A percentile compares a stretch with the other conserved stretches of the same genome.
These are phyloP conservation scores for Dipodomys ordii DNA, from an alignment of 2,113 vertebrate genomes.

Conservation along the genomic window DNA sequence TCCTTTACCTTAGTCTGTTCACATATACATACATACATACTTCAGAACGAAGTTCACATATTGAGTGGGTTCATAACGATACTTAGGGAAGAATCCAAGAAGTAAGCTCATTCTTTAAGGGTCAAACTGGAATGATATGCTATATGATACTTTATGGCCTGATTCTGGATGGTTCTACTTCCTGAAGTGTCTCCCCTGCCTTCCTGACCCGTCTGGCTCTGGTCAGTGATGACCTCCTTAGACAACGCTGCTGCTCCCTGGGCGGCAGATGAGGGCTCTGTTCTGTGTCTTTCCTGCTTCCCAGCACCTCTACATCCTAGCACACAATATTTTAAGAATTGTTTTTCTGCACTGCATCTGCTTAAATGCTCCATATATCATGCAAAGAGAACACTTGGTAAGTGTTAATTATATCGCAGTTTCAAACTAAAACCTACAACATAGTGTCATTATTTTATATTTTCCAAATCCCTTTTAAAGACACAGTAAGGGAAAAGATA, in stretches of 20 bases:
- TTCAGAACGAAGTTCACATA: background rate
- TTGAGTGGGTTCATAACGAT: background rate
- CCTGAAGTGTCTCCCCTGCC: background rate
- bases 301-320: background rate
- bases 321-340: background rate
- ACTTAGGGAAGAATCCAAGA: background rate
- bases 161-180: background rate
- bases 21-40: background rate
- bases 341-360: background rate
- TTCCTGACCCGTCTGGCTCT: background rate
- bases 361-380: background rate
- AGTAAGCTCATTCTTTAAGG: background rate
- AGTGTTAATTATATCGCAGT: background rate
- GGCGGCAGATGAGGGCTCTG: background rate
- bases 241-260: background rate
- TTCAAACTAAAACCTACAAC: background rate
- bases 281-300: background rate
- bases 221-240: background rate
- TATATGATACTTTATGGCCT: background rate
- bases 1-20: background rate
- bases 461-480: slow-evolving; percentile 14
- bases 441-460: background rate
- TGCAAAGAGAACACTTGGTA: background rate
- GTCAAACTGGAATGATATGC: background rate
- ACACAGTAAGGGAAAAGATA: background rate